Conservation (phyloP, 2,888 invertebrate species). For the Apamea monoglypha region DNA sequence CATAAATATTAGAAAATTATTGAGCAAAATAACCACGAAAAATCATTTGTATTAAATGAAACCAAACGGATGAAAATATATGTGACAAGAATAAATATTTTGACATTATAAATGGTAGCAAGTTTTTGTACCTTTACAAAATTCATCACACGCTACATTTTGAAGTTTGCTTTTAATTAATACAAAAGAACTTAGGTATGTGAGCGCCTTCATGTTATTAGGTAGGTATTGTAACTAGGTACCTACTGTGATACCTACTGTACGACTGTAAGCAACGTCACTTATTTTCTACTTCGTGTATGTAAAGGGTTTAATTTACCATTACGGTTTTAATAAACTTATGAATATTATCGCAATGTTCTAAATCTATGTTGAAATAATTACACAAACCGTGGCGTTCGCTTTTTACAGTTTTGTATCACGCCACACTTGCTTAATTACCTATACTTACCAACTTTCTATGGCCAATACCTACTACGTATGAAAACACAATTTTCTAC, state of each 20-base stretch:
- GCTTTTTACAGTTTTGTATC: constrained; percentile 61
- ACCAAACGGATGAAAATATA: constrained; percentile 20
- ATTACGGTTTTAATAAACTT: constrained; percentile 70
- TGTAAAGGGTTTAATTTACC: constrained; percentile 48
- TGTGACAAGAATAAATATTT: constrained; percentile 49
- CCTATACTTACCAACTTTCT: constrained; percentile 59
- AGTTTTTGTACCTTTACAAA: constrained; percentile 37
- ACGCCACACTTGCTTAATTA: constrained; percentile 65
- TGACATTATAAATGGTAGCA: constrained; percentile 27
- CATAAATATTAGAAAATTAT: constrained; percentile 20
- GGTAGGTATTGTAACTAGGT: neutral
- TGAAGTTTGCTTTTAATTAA: constrained; percentile 26
- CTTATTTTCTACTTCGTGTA: constrained; percentile 36
- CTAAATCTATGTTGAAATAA: constrained; percentile 73
- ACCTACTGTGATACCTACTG: neutral
- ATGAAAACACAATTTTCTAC: constrained; percentile 56
- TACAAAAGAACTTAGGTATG: constrained; percentile 10
- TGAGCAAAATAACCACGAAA: constrained; percentile 16
- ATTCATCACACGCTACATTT: constrained; percentile 37
- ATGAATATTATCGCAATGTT: constrained; percentile 73
- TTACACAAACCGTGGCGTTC: constrained; percentile 65
- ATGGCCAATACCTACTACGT: constrained; percentile 54
- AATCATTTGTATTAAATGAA: constrained; percentile 33
- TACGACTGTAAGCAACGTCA: constrained; percentile 18
- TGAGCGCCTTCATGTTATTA: constrained; percentile 27